Conservation (phyloP, 2,888 invertebrate genomes). For the Thymelicus lineola region DNA sequence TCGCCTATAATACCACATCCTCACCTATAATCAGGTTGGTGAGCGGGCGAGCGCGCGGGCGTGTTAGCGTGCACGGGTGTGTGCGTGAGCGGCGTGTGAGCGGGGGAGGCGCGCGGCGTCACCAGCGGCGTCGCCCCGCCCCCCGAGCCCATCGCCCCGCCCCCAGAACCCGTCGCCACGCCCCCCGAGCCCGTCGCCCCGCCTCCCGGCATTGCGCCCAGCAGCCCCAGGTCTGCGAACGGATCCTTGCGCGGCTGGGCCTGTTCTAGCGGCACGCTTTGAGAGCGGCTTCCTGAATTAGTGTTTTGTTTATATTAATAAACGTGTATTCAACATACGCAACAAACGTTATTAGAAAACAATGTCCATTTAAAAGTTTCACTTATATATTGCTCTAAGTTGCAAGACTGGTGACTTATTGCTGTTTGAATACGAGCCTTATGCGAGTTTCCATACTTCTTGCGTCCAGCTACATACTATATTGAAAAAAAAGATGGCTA, state of each 20-base stretch:
- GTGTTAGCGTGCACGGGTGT: constrained; percentile 65
- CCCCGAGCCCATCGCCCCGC: constrained; percentile 37
- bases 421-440: no score
- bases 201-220: constrained; percentile 48
- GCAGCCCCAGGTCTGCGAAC: constrained; percentile 88
- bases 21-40: constrained; percentile 80
- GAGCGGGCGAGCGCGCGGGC: constrained; percentile 70
- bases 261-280: constrained; percentile 72
- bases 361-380: no score
- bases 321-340: not conserved
- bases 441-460: no score
- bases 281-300: constrained; percentile 51
- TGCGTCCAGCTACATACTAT: no score
- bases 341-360: no score
- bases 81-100: constrained; percentile 63
- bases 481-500: no score
- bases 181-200: constrained; percentile 24
- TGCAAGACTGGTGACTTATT: no score
- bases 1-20: not conserved
- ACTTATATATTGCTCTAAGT: no score
- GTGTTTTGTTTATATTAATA: not conserved
- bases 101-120: constrained; percentile 63
- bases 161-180: constrained; percentile 24
- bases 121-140: constrained; percentile 50
- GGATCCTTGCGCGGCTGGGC: constrained; percentile 87